Evolutionary conservation across 2,888 invertebrate genomes (phyloP).

Genomic region (Rugalucina vietnamica): DNA sequence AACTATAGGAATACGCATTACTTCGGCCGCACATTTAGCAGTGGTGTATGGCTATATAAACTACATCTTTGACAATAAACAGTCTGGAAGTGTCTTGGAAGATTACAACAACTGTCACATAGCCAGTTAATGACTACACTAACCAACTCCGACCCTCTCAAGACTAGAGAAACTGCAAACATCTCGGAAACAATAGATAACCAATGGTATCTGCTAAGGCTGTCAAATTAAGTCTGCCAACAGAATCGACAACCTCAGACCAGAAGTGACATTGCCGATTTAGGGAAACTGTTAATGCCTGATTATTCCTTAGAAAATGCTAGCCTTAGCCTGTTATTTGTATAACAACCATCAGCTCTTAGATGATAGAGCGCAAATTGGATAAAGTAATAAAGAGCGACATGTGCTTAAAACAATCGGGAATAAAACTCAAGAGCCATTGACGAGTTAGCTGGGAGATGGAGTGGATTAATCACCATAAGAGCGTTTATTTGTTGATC

Average conservation of each 20-base stretch:
- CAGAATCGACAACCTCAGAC: background rate
- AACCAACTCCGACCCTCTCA: background rate
- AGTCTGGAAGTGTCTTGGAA: background rate
- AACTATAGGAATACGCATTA: too few relatives aligned
- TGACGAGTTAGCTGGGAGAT: background rate
- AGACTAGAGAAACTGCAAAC: background rate
- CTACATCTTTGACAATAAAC: background rate
- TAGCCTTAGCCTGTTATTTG: conserved; percentile 45
- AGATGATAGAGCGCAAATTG: conserved; percentile 17
- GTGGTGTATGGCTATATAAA: too few relatives aligned
- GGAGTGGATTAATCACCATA: conserved; percentile 13
- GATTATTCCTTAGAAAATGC: background rate
- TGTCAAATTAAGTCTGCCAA: conserved; percentile 8
- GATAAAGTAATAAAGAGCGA: conserved; percentile 13
- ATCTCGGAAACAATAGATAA: conserved; percentile 9
- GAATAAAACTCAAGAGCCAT: conserved; percentile 16
- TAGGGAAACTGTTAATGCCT: conserved; percentile 8
- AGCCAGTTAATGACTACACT: background rate
- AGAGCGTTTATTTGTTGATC: conserved; percentile 14
- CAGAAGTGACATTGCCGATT: conserved; percentile 16
- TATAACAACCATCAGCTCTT: conserved; percentile 32
- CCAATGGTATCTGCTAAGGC: background rate
- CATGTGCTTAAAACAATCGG: conserved; percentile 16
- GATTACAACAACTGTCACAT: background rate
- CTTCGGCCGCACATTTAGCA: too few relatives aligned